These are phyloP conservation scores for Ctenicera cuprea DNA, from an alignment of 2,888 invertebrate species.

Conservation along the genomic window DNA sequence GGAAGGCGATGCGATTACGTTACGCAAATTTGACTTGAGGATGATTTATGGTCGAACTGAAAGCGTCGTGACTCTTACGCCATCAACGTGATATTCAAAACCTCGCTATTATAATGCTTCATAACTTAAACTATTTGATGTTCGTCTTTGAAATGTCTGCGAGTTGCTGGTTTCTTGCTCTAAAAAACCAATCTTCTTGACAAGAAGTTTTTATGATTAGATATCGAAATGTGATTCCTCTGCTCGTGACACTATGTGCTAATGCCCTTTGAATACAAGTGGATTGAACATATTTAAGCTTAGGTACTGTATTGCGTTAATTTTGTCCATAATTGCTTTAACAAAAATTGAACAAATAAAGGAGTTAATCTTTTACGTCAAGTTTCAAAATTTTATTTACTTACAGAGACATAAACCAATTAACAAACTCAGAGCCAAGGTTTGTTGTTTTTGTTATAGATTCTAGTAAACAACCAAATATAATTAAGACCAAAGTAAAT, in stretches of 20 bases:
- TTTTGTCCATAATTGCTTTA: too few species aligned
- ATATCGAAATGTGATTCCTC: not conserved
- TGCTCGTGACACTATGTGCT: not conserved
- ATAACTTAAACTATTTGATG: slow-evolving; percentile 26
- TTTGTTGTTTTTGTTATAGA: too few species aligned
- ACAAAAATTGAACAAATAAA: too few species aligned
- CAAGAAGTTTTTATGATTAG: slow-evolving; percentile 4
- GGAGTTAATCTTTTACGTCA: too few species aligned
- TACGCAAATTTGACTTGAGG: slow-evolving; percentile 35
- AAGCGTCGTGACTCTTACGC: slow-evolving; percentile 29
- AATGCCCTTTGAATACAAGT: too few species aligned
- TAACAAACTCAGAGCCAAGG: too few species aligned
- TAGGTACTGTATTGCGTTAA: too few species aligned
- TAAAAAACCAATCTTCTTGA: slow-evolving; percentile 9
- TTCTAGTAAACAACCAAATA: too few species aligned
- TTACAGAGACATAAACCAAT: too few species aligned
- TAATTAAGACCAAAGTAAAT: too few species aligned
- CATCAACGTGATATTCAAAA: slow-evolving; percentile 32
- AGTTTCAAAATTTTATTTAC: too few species aligned
- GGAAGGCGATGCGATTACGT: slow-evolving; percentile 20
- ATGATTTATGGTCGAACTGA: slow-evolving; percentile 32
- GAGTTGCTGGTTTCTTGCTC: not conserved
- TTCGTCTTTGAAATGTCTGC: slow-evolving; percentile 20
- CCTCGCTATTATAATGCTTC: slow-evolving; percentile 20
- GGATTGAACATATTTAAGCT: too few species aligned